Percentiles rank a stretch among this genome's conserved stretches.
Conservation (phyloP, 2,888 invertebrate species). For the Camponotus fellah region DNA sequence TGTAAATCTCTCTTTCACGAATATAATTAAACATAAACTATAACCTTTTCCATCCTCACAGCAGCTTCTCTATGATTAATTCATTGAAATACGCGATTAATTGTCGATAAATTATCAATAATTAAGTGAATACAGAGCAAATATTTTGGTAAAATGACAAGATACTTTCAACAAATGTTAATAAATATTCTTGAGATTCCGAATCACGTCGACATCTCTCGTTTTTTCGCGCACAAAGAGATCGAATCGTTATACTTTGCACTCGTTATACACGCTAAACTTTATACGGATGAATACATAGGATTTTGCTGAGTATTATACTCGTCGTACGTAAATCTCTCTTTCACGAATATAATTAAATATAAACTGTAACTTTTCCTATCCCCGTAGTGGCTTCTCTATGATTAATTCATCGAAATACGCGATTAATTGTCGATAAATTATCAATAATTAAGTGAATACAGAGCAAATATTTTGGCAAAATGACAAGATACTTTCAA, state of each 20-base stretch:
- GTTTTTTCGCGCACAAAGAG: background rate
- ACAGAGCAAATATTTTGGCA: background rate
- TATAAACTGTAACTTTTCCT: background rate
- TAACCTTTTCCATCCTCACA: too few relatives aligned
- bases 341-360: background rate
- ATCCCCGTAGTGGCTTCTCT: background rate
- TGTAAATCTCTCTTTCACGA: too few relatives aligned
- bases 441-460: background rate
- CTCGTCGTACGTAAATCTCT: background rate
- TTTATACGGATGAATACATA: background rate
- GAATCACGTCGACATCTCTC: background rate
- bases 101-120: too few relatives aligned
- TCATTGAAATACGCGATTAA: too few relatives aligned
- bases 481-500: background rate
- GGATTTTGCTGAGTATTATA: background rate
- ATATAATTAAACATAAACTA: too few relatives aligned
- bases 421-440: background rate
- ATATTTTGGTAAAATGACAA: too few relatives aligned
- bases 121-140: too few relatives aligned
- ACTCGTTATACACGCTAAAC: slow-evolving; percentile 4
- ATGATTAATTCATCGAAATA: background rate
- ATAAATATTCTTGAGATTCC: background rate
- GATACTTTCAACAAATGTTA: background rate
- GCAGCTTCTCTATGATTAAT: too few relatives aligned
- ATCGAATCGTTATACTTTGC: background rate